Base-by-base conservation (phyloP, 2,888 invertebrate species). In the Andrena camellia region DNA sequence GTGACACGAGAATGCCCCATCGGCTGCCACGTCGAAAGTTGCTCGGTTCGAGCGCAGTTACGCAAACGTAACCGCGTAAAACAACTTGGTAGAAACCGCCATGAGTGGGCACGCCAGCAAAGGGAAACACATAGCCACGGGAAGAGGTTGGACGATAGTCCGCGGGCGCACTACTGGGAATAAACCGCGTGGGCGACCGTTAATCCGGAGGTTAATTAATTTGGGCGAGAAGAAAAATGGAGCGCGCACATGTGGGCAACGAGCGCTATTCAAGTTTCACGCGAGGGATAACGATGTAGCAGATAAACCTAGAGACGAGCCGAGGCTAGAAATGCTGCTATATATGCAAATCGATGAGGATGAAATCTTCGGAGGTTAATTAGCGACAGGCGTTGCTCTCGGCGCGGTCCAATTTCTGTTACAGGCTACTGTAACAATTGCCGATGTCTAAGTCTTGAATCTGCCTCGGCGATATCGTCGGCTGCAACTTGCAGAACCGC, bases 181-280 rank as follows among this genome's bases (percentile, higher is more conserved):
- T 48, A 54, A 29, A 23, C 17, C 23, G 70, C 64, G 59, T 60
- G 7, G 59, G 66, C 60, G 71, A 33, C 26, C 8, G 20, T 71
- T 62, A 71, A 67, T 67, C 48, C 29, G 50, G 10, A 29, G 17
- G 50, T 54, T 79, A 80, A 80, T 80, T 80, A 80, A 71, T 67
- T 71, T 33, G 63, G 1, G 20, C 17, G 20, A 10, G 7, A 3
- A 64, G 17, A 62, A 60, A 66, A 71, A 67, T 31, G 66, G 48
- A 23, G 42, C 59, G 6, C 29, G 7, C 2, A 13, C 52, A 13
- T 26, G 6, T 23, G 73, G 26, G n/a, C 33, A 73, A 60, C 52
- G 64, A 69, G 20, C 35, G 63, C 26, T 35, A 13, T 57, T 31
- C 4, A 50, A 31, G 7, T 35, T 62, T 26, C 31, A 35, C 26